These are phyloP conservation scores for Isurus oxyrinchus DNA, from an alignment of 2,113 vertebrate species.

Conservation along the genomic window DNA sequence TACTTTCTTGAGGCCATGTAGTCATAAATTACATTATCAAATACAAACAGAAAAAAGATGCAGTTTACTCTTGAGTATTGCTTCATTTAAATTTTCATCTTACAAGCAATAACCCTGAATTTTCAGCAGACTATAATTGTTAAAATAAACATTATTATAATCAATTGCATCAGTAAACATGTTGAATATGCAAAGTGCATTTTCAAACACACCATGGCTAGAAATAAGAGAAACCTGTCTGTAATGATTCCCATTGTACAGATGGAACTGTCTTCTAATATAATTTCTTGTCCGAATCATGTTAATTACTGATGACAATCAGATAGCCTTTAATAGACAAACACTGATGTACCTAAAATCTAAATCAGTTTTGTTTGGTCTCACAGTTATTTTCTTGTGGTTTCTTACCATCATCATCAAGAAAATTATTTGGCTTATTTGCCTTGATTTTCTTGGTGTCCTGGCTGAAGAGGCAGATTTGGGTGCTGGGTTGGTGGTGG, in stretches of 20 bases:
- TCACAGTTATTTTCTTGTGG: not conserved
- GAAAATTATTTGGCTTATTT: not conserved
- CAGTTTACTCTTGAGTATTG: not conserved
- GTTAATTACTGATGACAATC: not conserved
- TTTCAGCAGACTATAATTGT: not conserved
- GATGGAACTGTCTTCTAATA: not conserved
- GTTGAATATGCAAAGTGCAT: not conserved
- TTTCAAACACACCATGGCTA: not conserved
- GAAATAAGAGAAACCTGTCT: not conserved
- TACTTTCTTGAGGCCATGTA: not conserved
- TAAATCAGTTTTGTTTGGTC: not conserved
- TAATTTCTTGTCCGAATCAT: not conserved
- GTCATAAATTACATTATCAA: not conserved
- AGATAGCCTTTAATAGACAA: not conserved
- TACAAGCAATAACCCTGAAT: not conserved
- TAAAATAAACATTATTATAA: not conserved
- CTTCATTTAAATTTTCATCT: not conserved
- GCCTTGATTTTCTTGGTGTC: constrained; percentile 16
- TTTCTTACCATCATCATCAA: not conserved
- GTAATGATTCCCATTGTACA: not conserved
- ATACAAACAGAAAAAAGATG: not conserved
- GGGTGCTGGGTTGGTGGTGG: too few species aligned
- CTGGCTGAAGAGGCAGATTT: not conserved
- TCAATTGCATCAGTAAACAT: not conserved
- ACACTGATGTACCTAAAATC: not conserved